Conservation (phyloP, 1,140 invertebrate genomes). For the Brachionus angularis region DNA sequence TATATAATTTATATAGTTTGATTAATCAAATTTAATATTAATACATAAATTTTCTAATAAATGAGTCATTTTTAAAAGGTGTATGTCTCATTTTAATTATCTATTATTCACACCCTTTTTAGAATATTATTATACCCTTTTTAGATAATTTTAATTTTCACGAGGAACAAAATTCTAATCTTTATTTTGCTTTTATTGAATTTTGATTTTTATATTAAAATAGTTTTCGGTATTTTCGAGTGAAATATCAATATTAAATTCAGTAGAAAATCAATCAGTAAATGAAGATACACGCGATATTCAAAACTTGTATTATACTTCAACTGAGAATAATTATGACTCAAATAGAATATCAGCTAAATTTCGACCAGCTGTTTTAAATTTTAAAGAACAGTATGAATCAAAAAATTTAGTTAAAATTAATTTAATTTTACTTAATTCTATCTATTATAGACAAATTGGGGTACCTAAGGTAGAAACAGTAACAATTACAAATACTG, state of each 20-base stretch:
- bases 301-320: too few species aligned
- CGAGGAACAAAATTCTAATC: too few species aligned
- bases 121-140: too few species aligned
- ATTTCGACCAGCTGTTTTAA: slow-evolving; percentile 65
- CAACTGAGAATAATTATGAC: not conserved
- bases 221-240: slow-evolving; percentile 32
- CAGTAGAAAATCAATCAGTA: slow-evolving; percentile 2
- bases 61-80: too few species aligned
- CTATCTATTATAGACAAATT: slow-evolving; percentile 66
- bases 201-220: not conserved
- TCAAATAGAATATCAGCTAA: slow-evolving; percentile 45
- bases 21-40: too few species aligned
- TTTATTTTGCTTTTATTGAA: too few species aligned
- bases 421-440: slow-evolving; percentile 45
- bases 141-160: too few species aligned
- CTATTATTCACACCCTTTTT: too few species aligned
- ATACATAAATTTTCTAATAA: not conserved
- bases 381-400: slow-evolving; percentile 68
- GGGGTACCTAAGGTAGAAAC: slow-evolving; percentile 75
- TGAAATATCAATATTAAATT: slow-evolving; percentile 6
- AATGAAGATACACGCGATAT: not conserved
- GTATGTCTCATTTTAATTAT: too few species aligned
- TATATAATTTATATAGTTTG: too few species aligned
- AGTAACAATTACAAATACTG: slow-evolving; percentile 73
- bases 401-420: slow-evolving; percentile 17